Evolutionary conservation across 2,797 vertebrate species (phyloP).

Genomic region (Rhinichthys osculus): DNA sequence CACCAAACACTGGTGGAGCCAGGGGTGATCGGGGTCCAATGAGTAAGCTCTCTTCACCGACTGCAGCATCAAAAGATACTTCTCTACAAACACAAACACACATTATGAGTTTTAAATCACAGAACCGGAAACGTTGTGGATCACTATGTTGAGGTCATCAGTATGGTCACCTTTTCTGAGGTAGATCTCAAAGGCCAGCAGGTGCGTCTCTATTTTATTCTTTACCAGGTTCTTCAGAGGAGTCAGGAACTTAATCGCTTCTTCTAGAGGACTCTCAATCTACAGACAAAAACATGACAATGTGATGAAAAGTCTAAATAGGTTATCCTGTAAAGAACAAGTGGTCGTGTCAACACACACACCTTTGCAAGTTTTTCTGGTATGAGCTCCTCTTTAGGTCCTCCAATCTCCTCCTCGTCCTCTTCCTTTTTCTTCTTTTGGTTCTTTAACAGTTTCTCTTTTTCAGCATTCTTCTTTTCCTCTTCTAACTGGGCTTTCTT

Average conservation of each 20-base stretch:
- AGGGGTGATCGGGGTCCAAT: conserved; percentile 94
- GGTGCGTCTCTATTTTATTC: conserved; percentile 98
- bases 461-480: conserved; percentile 97
- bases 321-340: neutral
- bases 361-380: conserved; percentile 98
- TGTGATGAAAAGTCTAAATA: neutral
- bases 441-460: conserved; percentile 98
- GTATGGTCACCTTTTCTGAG: conserved; percentile 92
- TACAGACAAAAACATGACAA: conserved; percentile 63
- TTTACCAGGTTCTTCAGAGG: conserved; percentile 96
- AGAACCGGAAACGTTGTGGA: neutral
- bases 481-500: conserved; percentile 98
- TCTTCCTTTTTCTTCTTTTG: conserved; percentile 99
- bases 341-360: neutral
- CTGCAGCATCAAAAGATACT: conserved; percentile 97
- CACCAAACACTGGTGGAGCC: conserved; percentile 98
- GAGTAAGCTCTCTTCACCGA: conserved; percentile 94
- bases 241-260: conserved; percentile 98
- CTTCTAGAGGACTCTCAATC: conserved; percentile 98
- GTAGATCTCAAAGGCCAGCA: conserved; percentile 99
- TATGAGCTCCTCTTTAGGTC: conserved; percentile 96
- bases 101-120: neutral
- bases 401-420: conserved; percentile 97
- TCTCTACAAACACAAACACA: conserved; percentile 78
- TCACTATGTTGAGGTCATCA: neutral